Conservation (phyloP, 2,113 vertebrate species). For the Gallinago jamesoni region DNA sequence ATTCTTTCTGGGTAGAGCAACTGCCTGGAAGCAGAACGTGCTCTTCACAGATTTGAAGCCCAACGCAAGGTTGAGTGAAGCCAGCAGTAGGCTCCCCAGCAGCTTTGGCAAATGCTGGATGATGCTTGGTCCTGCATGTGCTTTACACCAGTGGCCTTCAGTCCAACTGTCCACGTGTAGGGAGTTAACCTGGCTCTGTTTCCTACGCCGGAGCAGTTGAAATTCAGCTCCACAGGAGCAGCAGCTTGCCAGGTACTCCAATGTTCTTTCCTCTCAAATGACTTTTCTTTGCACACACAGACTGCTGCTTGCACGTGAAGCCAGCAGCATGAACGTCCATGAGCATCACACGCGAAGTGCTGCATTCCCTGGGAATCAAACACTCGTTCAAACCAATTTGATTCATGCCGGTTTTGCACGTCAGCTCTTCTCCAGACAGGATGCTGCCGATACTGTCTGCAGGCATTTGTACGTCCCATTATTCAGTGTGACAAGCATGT, state of each 20-base stretch:
- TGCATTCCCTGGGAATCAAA: neutral
- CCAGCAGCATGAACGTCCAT: fast-evolving
- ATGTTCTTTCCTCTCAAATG: neutral
- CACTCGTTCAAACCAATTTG: neutral
- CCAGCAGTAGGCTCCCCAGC: neutral
- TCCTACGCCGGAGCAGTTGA: fast-evolving
- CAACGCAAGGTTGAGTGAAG: neutral
- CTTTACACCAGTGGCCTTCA: neutral
- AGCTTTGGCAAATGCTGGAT: neutral
- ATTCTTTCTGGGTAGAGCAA: neutral
- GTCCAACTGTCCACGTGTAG: fast-evolving
- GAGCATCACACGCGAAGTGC: neutral
- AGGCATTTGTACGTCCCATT: neutral
- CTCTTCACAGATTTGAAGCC: neutral
- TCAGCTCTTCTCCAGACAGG: neutral
- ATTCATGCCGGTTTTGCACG: neutral
- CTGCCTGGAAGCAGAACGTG: neutral
- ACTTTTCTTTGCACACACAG: neutral
- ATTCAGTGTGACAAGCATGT: neutral
- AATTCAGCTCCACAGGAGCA: neutral
- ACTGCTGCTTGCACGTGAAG: neutral
- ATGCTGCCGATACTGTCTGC: fast-evolving
- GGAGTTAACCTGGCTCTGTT: neutral
- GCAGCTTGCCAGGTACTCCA: neutral
- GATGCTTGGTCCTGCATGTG: neutral